phyloP scores from a whole-genome alignment of 1,140 invertebrate genomes.

The Calephelis nemesis region DNA sequence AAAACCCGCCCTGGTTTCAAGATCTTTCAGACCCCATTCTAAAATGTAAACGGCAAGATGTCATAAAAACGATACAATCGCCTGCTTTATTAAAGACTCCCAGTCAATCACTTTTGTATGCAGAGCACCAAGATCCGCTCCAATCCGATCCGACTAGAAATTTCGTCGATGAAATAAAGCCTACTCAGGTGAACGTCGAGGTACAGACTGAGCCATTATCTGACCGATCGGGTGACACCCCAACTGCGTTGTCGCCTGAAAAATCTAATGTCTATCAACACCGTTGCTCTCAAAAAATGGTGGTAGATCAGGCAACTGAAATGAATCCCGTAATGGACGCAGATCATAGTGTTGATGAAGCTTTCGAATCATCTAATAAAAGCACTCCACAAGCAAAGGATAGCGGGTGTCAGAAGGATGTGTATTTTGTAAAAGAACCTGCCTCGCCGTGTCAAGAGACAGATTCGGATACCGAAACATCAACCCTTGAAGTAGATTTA shows the following conservation, averaged over 20 bases:
- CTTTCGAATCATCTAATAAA: not conserved
- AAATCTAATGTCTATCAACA: not conserved
- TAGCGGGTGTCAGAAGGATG: constrained; percentile 6
- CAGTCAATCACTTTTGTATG: not conserved
- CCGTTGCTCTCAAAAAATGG: not conserved
- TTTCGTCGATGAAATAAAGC: not conserved
- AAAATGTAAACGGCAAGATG: not conserved
- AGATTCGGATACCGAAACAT: not conserved
- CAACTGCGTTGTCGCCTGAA: not conserved
- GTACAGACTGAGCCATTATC: not conserved
- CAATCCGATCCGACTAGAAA: not conserved
- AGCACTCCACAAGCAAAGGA: constrained; percentile 5
- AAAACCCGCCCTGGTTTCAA: not conserved
- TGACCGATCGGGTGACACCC: not conserved
- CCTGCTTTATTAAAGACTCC: not conserved
- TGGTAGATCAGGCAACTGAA: constrained; percentile 15
- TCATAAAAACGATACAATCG: not conserved
- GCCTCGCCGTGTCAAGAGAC: constrained; percentile 4
- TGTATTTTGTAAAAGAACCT: not conserved
- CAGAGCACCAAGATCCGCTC: not conserved
- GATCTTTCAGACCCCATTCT: not conserved
- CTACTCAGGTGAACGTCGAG: not conserved
- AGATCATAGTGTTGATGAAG: constrained; percentile 1
- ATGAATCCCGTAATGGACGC: not conserved
- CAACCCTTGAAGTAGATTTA: not conserved